Evolutionary conservation across 1,140 invertebrate genomes (phyloP).

Genomic region (Cardiocondyla obscurior): DNA sequence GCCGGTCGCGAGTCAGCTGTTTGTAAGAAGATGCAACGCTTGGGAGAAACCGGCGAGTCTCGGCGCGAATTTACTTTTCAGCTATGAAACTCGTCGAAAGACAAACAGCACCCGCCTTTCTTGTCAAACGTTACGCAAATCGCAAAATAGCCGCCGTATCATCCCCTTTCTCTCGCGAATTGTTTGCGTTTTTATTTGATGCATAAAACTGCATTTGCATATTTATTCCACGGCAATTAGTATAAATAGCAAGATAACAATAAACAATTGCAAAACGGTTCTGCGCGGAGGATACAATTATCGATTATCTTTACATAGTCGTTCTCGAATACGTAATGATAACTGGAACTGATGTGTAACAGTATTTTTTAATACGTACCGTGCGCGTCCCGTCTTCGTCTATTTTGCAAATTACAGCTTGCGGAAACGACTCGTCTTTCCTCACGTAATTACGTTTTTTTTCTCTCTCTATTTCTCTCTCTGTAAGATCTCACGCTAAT

Average conservation of each 20-base stretch:
- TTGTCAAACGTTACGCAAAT: background rate
- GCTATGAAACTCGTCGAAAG: background rate
- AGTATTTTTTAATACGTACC: background rate
- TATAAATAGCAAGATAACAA: background rate
- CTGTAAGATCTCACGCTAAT: slow-evolving; percentile 7
- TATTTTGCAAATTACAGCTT: slow-evolving; percentile 44
- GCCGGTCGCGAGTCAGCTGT: background rate
- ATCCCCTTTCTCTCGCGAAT: background rate
- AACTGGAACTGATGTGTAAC: background rate
- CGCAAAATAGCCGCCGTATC: background rate
- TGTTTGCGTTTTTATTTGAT: background rate
- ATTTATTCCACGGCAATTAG: background rate
- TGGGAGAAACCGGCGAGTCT: slow-evolving; percentile 15
- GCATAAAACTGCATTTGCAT: slow-evolving; percentile 8
- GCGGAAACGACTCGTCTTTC: slow-evolving; percentile 31
- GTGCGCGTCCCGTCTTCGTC: background rate
- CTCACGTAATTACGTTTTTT: slow-evolving; percentile 1
- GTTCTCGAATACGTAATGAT: slow-evolving; percentile 6
- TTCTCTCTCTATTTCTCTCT: background rate
- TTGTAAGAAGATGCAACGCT: background rate
- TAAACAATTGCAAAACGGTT: background rate
- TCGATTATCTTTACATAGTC: background rate
- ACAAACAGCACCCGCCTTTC: background rate
- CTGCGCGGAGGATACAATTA: background rate
- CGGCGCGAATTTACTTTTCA: slow-evolving; percentile 16